phyloP scores from a whole-genome alignment of 2,797 vertebrate species.

The Ctenopoma kingsleyae region DNA sequence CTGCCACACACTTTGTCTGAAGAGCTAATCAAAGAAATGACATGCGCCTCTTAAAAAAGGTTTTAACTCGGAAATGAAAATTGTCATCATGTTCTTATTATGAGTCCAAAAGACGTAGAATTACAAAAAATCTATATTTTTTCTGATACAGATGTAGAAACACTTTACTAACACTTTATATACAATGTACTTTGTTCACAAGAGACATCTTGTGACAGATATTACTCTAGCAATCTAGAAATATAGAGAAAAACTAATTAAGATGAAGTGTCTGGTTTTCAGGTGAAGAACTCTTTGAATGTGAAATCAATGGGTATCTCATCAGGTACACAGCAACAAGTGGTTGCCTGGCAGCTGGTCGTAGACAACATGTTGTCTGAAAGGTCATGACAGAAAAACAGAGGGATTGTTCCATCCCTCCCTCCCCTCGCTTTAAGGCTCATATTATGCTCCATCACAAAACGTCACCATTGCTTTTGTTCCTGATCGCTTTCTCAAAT shows the following conservation, averaged over 20 bases:
- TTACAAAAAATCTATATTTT: not conserved
- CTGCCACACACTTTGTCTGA: conserved; percentile 7
- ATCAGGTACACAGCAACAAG: not conserved
- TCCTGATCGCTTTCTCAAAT: conserved; percentile 8
- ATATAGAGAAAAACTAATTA: not conserved
- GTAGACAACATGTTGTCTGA: conserved; percentile 16
- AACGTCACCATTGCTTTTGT: conserved; percentile 12
- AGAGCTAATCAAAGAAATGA: conserved; percentile 26
- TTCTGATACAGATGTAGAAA: not conserved
- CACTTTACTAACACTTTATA: too few relatives aligned
- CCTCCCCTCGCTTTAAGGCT: conserved; percentile 10
- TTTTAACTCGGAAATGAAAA: not conserved
- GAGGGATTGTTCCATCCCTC: not conserved
- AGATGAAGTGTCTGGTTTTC: not conserved
- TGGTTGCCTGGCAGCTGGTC: conserved; percentile 36
- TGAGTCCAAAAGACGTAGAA: not conserved
- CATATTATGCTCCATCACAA: not conserved
- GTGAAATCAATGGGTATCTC: not conserved
- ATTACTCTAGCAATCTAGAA: too few relatives aligned
- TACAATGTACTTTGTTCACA: too few relatives aligned
- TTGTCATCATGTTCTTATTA: conserved; percentile 12
- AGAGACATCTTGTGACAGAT: too few relatives aligned
- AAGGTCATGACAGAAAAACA: conserved; percentile 36
- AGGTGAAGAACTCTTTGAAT: not conserved
- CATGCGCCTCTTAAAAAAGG: not conserved